Evolutionary conservation across 2,888 invertebrate species (phyloP), one percentile per base, ranked within the genome.

Genomic region (Graphium colonna): DNA sequence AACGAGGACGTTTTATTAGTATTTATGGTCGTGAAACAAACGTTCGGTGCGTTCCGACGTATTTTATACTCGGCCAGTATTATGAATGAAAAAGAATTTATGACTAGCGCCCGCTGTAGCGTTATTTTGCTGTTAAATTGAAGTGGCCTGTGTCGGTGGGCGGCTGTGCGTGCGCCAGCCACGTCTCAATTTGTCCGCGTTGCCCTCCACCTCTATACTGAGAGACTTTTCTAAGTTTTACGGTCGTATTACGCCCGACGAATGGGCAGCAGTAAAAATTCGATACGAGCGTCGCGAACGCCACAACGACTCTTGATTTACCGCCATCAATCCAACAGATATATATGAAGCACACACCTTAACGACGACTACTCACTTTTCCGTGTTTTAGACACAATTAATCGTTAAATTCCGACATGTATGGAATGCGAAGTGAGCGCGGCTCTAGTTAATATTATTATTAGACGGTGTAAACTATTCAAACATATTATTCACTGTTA

Each of bases 1-100:
- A 86, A 87, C 87, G 84, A 87, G 87, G 78, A 69, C 79, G 71
- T 80, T 88, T 88, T 88, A 87, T 87, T 87, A 80, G 86, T 86
- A 87, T 87, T 88, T 88, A 87, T 87, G 82, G 80, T 28, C 48
- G 76, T 71, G 80, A 81, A 82, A 81, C 83, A 83, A 81, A 81
- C 79, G 75, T 70, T 73, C 68, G 70, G 68, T 72, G 68, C 71
- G 71, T 73, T 77, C 77, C 73, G 72, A 61, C 65, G 68, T 65
- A 67, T 46, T 33, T 74, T 71, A 72, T 75, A 69, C 73, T 63
- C 58, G 60, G 57, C 56, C 65, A 65, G 72, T 72, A 71, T 80
- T 79, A 82, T 86, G 85, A 85, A 86, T 86, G 85, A 75, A 82
- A 67, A 75, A 68, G 78, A 77, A 86, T 87, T 87, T 87, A 87